These are phyloP conservation scores for Nomia melanderi DNA, from an alignment of 1,140 invertebrate species.

Conservation along the genomic window DNA sequence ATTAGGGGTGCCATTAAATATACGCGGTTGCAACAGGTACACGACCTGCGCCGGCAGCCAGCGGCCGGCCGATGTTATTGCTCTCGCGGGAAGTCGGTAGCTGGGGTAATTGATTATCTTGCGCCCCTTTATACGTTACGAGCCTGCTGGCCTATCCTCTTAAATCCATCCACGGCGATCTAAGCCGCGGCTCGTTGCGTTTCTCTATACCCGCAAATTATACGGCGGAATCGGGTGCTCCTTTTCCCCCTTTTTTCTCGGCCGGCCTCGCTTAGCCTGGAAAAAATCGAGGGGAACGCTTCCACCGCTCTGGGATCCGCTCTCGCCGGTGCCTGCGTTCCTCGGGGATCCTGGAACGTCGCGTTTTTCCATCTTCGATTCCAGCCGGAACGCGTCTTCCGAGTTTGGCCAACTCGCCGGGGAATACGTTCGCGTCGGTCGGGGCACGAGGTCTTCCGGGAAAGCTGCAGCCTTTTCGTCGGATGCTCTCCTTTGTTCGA, in stretches of 20 bases:
- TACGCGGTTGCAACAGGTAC: conserved; percentile 64
- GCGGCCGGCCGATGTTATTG: conserved; percentile 64
- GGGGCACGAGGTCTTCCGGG: too few relatives aligned
- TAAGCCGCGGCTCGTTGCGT: conserved; percentile 56
- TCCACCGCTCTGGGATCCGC: too few relatives aligned
- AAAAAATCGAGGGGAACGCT: conserved; percentile 23
- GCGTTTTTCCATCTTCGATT: too few relatives aligned
- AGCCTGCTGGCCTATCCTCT: conserved; percentile 56
- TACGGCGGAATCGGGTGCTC: conserved; percentile 56
- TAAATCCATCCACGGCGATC: conserved; percentile 64
- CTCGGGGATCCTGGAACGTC: too few relatives aligned
- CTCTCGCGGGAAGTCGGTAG: conserved; percentile 69
- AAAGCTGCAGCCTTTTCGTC: too few relatives aligned
- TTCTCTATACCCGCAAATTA: conserved; percentile 66
- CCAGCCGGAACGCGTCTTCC: too few relatives aligned
- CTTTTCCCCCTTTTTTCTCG: conserved; percentile 13
- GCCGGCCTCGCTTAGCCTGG: conserved; percentile 6
- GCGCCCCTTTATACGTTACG: conserved; percentile 67
- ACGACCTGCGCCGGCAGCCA: conserved; percentile 54
- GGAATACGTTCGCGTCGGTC: too few relatives aligned
- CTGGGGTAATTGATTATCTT: conserved; percentile 76
- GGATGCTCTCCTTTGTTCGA: too few relatives aligned
- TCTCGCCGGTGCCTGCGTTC: too few relatives aligned
- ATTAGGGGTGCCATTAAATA: conserved; percentile 68
- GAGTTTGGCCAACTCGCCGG: too few relatives aligned